A percentile compares a stretch with the other conserved stretches of the same genome.
Conservation (phyloP, 2,888 invertebrate species). For the Biston stratarius region DNA sequence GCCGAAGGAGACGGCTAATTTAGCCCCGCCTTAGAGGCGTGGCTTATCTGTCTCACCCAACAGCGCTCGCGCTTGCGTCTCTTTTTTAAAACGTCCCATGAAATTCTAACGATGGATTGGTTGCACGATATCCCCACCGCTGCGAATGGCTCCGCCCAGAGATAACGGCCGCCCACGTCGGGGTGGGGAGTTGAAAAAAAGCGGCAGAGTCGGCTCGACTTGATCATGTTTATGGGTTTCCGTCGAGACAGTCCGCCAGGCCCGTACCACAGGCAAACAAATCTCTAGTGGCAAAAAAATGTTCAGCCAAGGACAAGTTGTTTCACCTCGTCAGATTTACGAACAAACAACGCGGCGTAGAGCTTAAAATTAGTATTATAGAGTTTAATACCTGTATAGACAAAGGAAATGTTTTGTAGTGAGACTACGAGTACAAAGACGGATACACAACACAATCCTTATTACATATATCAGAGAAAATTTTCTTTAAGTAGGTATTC, state of each 20-base stretch:
- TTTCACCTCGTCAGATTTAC: slow-evolving; percentile 84
- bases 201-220: slow-evolving; percentile 79
- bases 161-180: slow-evolving; percentile 63
- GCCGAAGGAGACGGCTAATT: slow-evolving; percentile 80
- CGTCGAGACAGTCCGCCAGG: slow-evolving; percentile 81
- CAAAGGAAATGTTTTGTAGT: slow-evolving; percentile 41
- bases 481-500: not conserved
- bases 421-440: not conserved
- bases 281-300: slow-evolving; percentile 85
- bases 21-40: slow-evolving; percentile 73
- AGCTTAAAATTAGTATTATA: slow-evolving; percentile 64
- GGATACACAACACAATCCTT: not conserved
- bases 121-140: slow-evolving; percentile 62
- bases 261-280: slow-evolving; percentile 79
- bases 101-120: slow-evolving; percentile 66
- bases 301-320: slow-evolving; percentile 81
- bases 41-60: slow-evolving; percentile 64
- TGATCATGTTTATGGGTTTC: slow-evolving; percentile 85
- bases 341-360: slow-evolving; percentile 66
- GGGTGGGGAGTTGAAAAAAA: slow-evolving; percentile 78
- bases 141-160: slow-evolving; percentile 55
- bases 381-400: slow-evolving; percentile 50
- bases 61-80: slow-evolving; percentile 64
- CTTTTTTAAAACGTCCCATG: slow-evolving; percentile 68
- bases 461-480: not conserved